Conservation (phyloP, 2,888 invertebrate genomes). For the Lacanobia wlatinum region DNA sequence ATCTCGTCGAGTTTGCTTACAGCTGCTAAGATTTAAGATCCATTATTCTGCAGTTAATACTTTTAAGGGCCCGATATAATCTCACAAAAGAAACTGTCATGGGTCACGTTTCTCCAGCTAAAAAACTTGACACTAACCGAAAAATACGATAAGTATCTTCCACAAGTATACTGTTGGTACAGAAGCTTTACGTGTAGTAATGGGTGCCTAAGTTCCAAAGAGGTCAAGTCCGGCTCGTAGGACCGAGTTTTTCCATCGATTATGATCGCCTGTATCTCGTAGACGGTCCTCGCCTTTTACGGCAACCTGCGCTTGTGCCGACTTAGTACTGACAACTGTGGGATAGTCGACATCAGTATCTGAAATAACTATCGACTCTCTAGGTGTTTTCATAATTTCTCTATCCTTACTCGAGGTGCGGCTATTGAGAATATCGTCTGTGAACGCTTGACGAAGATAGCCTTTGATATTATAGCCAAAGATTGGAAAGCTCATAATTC, state of each 20-base stretch:
- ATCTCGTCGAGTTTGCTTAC: constrained; percentile 80
- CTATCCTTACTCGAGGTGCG: constrained; percentile 75
- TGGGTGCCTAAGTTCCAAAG: constrained; percentile 75
- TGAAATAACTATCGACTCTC: constrained; percentile 83
- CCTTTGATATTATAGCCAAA: constrained; percentile 46
- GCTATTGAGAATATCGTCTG: constrained; percentile 67
- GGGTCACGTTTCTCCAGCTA: constrained; percentile 56
- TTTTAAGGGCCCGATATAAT: constrained; percentile 73
- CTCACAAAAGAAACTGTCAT: constrained; percentile 64
- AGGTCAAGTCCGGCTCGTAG: constrained; percentile 88
- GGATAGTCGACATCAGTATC: constrained; percentile 83
- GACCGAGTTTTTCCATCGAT: constrained; percentile 86
- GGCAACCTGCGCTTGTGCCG: constrained; percentile 83
- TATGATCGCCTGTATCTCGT: constrained; percentile 82
- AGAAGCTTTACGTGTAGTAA: constrained; percentile 63
- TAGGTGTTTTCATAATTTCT: constrained; percentile 86
- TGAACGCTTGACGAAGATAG: constrained; percentile 50
- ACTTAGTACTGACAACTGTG: constrained; percentile 87
- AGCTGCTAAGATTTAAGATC: constrained; percentile 82
- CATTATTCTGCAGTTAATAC: constrained; percentile 81
- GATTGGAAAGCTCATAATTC: constrained; percentile 52
- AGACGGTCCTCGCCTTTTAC: constrained; percentile 83
- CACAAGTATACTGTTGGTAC: constrained; percentile 31
- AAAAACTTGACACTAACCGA: constrained; percentile 57
- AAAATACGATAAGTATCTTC: constrained; percentile 52